A percentile compares a stretch with the other conserved stretches of the same genome.
Evolutionary conservation across 2,113 vertebrate genomes (phyloP).

Genomic region (Phaetusa simplex): DNA sequence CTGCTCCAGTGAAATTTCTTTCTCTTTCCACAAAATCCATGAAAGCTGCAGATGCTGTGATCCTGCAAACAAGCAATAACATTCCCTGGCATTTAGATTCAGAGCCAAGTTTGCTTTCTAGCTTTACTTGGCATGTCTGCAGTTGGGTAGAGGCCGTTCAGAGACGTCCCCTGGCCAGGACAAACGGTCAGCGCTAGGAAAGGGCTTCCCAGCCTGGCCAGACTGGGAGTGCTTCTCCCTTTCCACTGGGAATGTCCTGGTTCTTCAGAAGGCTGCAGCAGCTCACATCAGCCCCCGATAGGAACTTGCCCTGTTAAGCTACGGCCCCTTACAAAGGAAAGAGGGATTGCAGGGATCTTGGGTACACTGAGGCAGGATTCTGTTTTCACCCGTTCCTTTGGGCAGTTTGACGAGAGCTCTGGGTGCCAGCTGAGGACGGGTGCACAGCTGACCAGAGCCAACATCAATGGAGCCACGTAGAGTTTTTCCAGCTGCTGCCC

Average conservation of each 20-base stretch:
- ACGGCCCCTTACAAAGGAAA: background rate
- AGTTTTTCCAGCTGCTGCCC: background rate
- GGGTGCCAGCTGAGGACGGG: accelerated
- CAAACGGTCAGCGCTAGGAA: background rate
- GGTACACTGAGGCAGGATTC: background rate
- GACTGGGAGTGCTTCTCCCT: background rate
- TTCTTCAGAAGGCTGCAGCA: background rate
- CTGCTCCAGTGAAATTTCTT: background rate
- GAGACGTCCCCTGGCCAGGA: background rate
- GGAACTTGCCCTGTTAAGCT: background rate
- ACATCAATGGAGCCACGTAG: accelerated
- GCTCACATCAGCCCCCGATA: accelerated
- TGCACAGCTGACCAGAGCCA: background rate
- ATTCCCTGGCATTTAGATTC: background rate
- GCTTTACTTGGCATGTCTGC: background rate
- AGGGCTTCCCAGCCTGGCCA: background rate
- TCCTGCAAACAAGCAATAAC: background rate
- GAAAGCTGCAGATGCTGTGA: conserved; percentile 12
- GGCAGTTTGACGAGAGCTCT: accelerated
- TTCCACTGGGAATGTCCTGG: background rate
- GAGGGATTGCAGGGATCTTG: background rate
- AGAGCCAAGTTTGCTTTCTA: background rate
- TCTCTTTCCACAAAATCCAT: background rate
- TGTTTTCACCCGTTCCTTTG: accelerated
- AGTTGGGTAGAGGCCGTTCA: background rate